Conservation (phyloP, 2,888 invertebrate genomes). For the Cacoxenus indagator region DNA sequence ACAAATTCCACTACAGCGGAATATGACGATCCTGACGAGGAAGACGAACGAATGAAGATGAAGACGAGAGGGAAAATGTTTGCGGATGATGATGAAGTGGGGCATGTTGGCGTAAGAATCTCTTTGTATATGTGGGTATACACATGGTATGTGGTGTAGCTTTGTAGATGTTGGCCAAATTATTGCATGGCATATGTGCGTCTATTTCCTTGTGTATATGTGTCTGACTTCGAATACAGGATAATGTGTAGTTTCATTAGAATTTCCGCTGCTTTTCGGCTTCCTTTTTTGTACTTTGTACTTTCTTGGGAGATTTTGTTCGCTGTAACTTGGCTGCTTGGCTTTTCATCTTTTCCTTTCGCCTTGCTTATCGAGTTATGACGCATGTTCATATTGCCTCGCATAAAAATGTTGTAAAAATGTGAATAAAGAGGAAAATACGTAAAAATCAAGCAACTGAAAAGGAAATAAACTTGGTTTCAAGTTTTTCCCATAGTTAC, state of each 20-base stretch:
- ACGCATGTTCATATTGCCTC: slow-evolving; percentile 44
- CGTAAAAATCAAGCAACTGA: background rate
- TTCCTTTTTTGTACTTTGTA: background rate
- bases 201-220: slow-evolving; percentile 26
- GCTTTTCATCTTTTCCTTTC: background rate
- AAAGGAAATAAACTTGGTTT: slow-evolving; percentile 14
- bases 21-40: slow-evolving; percentile 47
- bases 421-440: slow-evolving; percentile 35
- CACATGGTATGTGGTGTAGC: too few species aligned
- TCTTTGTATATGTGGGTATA: background rate
- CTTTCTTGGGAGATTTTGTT: slow-evolving; percentile 16
- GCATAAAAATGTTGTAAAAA: background rate
- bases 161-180: slow-evolving; percentile 44
- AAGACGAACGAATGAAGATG: slow-evolving; percentile 18
- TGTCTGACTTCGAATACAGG: slow-evolving; percentile 36
- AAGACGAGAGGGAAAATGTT: slow-evolving; percentile 5
- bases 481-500: slow-evolving; percentile 16
- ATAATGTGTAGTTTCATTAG: slow-evolving; percentile 58
- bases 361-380: slow-evolving; percentile 60
- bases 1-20: slow-evolving; percentile 57
- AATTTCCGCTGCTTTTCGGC: slow-evolving; percentile 56
- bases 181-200: slow-evolving; percentile 43
- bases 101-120: background rate
- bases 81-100: background rate
- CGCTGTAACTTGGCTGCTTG: slow-evolving; percentile 2